Base-by-base conservation (phyloP, 1,140 invertebrate species). In the Nasonia vitripennis region DNA sequence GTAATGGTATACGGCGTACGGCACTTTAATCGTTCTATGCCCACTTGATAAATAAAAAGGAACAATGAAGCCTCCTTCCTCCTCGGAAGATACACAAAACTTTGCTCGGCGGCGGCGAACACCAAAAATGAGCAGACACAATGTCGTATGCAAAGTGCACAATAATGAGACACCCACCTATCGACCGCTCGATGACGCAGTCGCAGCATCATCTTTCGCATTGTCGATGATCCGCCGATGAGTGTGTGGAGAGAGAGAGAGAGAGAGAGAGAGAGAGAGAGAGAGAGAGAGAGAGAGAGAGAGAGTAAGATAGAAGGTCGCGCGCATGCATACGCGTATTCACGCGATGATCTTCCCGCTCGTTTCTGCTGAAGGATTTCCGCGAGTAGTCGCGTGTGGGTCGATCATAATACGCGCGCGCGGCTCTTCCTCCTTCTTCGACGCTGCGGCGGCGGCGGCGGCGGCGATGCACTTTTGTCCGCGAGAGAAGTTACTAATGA, bases 81-180 rank as follows among this genome's bases (percentile, higher is more conserved):
- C 68, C 68, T 71, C 27, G 20, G 45, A 74, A 41, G 17, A 74
- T 37, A 20, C 14, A 11, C 23, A 81, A 81, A 73, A 20, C 45
- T 81, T 6, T 23, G 41, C 41, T 7, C 1, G 9, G 41, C 55
- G 55, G 12, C 51, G 51, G 51, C 14, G 51, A 55, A 55, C 51
- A 55, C 12, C 20, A 83, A 45, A 20, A 83, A 75, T 68, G 45
- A 67, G 51, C 27, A 85, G 84, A 85, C 78, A 85, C 78, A 85
- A 85, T 85, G 71, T 85, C 84, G 78, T 81, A 85, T 85, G 84
- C 84, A 85, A 85, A 85, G 84, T 85, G 84, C 83, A 79, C 77
- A 62, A 84, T 84, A 84, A 84, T 84, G 83, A 84, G 77, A 55
- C 68, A 84, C 67, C 75, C 74, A 70, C 37, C 23, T 62, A 62